These are phyloP conservation scores for Meriones unguiculatus DNA, from an alignment of 2,113 vertebrate genomes.

Conservation along the genomic window DNA sequence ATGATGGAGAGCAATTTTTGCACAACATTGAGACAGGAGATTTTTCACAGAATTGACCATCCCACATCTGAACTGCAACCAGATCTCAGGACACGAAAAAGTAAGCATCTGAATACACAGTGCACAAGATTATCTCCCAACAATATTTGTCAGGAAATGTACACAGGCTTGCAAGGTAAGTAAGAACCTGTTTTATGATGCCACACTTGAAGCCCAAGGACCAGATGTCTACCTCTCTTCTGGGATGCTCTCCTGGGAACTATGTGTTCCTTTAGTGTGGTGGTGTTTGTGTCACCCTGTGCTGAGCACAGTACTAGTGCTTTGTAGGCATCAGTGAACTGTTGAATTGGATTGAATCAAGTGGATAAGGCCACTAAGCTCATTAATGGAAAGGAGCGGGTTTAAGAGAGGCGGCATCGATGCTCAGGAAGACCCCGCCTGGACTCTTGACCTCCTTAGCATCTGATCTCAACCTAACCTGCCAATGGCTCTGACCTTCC, in stretches of 20 bases:
- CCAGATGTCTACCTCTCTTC: background rate
- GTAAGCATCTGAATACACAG: too few species aligned
- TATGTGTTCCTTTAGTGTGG: background rate
- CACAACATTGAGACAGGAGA: too few species aligned
- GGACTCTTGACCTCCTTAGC: conserved; percentile 66
- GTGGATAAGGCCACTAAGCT: conserved; percentile 27
- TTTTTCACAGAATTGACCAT: too few species aligned
- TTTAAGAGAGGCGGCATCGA: background rate
- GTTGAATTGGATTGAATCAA: conserved; percentile 34
- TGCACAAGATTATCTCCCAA: too few species aligned
- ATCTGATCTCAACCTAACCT: conserved; percentile 52
- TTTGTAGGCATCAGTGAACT: background rate
- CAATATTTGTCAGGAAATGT: background rate
- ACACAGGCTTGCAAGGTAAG: background rate
- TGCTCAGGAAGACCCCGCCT: conserved; percentile 42
- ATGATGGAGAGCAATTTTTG: too few species aligned
- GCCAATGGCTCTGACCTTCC: conserved; percentile 57
- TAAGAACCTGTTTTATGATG: background rate
- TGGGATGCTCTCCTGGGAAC: background rate
- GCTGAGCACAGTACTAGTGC: background rate
- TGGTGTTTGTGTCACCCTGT: background rate
- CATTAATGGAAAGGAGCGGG: conserved; percentile 49
- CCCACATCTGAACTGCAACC: too few species aligned
- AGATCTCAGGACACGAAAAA: too few species aligned
- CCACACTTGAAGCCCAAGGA: background rate